Conservation (phyloP, 2,113 vertebrate genomes). For the Dipodomys stephensi region DNA sequence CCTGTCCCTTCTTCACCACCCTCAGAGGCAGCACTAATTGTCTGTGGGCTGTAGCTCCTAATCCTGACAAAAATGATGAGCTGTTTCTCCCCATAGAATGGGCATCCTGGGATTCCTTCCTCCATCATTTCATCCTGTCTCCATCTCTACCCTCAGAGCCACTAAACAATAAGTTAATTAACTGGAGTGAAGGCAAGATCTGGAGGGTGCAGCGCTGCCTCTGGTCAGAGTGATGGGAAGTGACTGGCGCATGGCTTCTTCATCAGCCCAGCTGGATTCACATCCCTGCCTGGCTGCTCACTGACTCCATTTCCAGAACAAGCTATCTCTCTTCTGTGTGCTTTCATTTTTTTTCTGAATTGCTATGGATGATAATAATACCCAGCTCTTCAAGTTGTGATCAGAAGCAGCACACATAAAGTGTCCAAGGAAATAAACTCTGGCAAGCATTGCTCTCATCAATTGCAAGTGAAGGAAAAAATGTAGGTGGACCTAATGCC, state of each 20-base stretch:
- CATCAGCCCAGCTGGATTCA: neutral
- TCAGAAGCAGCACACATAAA: neutral
- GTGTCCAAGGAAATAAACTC: neutral
- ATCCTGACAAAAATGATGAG: neutral
- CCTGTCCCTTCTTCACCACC: neutral
- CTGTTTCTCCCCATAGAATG: neutral
- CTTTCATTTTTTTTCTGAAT: neutral
- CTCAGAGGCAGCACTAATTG: neutral
- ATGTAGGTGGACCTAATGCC: no score
- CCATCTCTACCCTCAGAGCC: neutral
- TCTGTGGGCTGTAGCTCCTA: neutral
- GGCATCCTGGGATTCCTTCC: neutral
- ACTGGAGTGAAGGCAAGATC: neutral
- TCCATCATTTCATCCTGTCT: neutral
- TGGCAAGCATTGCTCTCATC: neutral
- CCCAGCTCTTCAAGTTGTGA: neutral
- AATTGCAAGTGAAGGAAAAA: no score
- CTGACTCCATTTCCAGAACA: neutral
- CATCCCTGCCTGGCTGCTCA: neutral
- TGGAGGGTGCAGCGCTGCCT: neutral
- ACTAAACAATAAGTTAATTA: neutral
- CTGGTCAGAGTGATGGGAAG: neutral
- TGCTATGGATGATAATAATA: neutral
- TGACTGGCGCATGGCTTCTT: neutral
- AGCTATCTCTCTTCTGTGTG: neutral